Conservation (phyloP, 2,113 vertebrate species). For the Rhipidura dahli region DNA sequence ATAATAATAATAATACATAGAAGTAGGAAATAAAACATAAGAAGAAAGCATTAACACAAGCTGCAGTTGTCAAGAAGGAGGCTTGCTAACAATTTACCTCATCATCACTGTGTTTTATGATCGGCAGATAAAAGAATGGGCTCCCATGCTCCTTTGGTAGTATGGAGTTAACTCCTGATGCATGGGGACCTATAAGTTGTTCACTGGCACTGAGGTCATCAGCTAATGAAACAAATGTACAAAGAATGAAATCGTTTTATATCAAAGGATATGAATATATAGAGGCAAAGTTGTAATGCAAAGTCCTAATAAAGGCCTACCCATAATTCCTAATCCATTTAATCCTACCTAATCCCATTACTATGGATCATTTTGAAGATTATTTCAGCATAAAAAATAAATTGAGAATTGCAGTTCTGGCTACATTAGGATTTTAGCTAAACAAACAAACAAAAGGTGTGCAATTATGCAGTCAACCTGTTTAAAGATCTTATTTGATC, state of each 20-base stretch:
- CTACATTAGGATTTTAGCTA: neutral
- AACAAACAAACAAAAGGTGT: neutral
- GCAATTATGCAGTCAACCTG: neutral
- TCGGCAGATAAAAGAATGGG: slow-evolving; percentile 95
- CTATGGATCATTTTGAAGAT: neutral
- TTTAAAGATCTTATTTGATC: neutral
- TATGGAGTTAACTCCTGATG: slow-evolving; percentile 95
- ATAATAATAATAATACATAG: neutral
- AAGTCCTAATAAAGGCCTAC: neutral
- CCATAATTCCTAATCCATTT: neutral
- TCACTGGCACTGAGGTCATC: slow-evolving; percentile 94
- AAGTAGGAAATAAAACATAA: neutral
- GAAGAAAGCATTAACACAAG: neutral
- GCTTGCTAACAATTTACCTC: slow-evolving; percentile 79
- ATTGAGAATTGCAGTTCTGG: neutral
- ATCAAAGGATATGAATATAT: neutral
- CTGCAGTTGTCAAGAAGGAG: neutral
- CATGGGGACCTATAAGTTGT: slow-evolving; percentile 88
- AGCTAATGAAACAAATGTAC: slow-evolving; percentile 71
- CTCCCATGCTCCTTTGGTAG: slow-evolving; percentile 98
- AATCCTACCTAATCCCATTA: neutral
- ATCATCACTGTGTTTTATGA: slow-evolving; percentile 91
- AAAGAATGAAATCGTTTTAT: slow-evolving; percentile 28
- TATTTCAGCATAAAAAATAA: neutral
- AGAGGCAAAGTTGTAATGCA: slow-evolving; percentile 1